phyloP scores from a whole-genome alignment of 1,140 invertebrate species.

The Drosophila carrolli region DNA sequence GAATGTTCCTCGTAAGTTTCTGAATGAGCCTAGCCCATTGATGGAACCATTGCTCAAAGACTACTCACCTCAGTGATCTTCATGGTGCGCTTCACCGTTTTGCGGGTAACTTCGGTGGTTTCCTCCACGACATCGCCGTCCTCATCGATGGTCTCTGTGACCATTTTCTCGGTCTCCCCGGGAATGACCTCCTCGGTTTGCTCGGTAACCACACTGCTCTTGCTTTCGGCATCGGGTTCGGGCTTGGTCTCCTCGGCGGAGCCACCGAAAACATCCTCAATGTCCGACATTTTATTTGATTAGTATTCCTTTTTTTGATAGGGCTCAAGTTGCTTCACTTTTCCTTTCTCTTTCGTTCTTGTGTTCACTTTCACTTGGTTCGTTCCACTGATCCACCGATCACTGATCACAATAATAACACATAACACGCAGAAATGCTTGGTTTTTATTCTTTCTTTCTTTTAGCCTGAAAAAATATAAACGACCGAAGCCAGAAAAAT shows the following conservation, averaged over 20 bases:
- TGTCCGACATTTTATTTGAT: constrained; percentile 72
- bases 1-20: no score
- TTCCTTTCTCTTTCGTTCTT: constrained; percentile 30
- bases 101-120: constrained; percentile 78
- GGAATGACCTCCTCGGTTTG: constrained; percentile 72
- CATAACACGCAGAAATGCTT: constrained; percentile 46
- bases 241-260: constrained; percentile 53
- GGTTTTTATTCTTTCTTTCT: constrained; percentile 28
- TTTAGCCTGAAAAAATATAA: constrained; percentile 45
- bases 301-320: constrained; percentile 21
- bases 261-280: constrained; percentile 73
- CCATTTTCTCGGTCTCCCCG: constrained; percentile 77
- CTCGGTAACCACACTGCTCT: constrained; percentile 70
- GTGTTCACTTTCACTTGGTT: constrained; percentile 71
- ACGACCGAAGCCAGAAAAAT: constrained; percentile 34
- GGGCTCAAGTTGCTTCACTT: constrained; percentile 19
- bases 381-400: constrained; percentile 56
- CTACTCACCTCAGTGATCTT: constrained; percentile 83
- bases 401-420: constrained; percentile 53
- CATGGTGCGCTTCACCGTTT: constrained; percentile 82
- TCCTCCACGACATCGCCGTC: constrained; percentile 82
- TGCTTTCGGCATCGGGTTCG: constrained; percentile 53
- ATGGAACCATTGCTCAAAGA: background rate
- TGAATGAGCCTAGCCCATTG: background rate
- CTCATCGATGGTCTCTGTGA: constrained; percentile 80